Base-by-base conservation (phyloP, 2,113 vertebrate genomes). In the Gobiocypris rarus region DNA sequence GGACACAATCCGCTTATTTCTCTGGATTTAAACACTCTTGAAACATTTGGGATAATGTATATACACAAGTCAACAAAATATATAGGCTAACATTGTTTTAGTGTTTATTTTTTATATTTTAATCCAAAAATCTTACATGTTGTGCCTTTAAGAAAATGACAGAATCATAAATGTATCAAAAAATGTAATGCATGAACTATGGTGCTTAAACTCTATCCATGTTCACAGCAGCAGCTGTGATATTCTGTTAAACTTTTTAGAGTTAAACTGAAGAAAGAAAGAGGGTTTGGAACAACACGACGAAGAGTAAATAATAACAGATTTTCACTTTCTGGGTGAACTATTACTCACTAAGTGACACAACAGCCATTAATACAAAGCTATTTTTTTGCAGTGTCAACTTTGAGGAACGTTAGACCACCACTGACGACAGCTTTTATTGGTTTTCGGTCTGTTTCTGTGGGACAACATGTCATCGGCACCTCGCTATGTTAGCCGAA, bases 401-500 rank as follows among this genome's bases (percentile, higher is more conserved):
- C 54, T 59, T 19, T 63, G 34, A 79, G 24, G 58, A 45, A 50
- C 9, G 43, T 11, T 14, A 79, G 58, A 79, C 76, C 76, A 79
- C 56, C 76, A 26, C 58, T 79, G 41, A 48, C n/a, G 38, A 78
- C 31, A 43, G 31, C 8, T 79, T 76, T 74, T 15, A 17, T 63
- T 52, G 19, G n/a, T 59, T 63, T 56, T 65, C 10, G 17, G 65
- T 65, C 43, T 48, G 54, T 78, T 34, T 65, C 24, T 84, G 75
- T 70, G 24, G 82, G 59, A 75, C 56, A 75, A 15, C 52, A 81
- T 75, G 24, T 58, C 79, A 76, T 82, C 87, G 84, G 85, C 82
- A 85, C 54, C 50, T 85, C 54, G 43, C 71, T 28, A 50, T 13
- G 15, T 17, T 59, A 38, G 22, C 41, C 54, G 61, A 86, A 56